phyloP scores from a whole-genome alignment of 2,888 invertebrate genomes.

The Agriotes lineatus region DNA sequence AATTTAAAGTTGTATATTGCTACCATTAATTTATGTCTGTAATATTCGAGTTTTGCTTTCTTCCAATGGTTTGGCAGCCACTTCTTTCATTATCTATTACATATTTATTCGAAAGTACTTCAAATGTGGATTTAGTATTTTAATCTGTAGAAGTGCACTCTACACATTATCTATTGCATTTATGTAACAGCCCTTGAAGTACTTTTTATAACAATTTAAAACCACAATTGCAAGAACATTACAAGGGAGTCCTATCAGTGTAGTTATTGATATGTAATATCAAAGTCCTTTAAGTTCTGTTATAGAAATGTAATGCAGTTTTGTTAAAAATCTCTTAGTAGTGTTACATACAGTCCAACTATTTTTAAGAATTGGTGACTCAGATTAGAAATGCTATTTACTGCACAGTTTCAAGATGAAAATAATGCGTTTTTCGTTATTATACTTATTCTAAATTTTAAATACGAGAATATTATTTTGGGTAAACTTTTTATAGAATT shows the following conservation, averaged over 20 bases:
- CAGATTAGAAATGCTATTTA: too few species aligned
- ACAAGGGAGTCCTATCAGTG: too few species aligned
- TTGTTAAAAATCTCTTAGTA: conserved; percentile 27
- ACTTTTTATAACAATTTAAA: too few species aligned
- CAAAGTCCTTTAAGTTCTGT: not conserved
- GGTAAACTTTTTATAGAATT: too few species aligned
- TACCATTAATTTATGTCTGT: conserved; percentile 8
- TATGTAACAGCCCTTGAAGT: conserved; percentile 8
- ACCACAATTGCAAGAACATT: too few species aligned
- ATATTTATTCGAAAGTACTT: conserved; percentile 9
- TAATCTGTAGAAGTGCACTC: conserved; percentile 15
- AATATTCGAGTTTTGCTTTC: not conserved
- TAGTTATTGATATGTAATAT: not conserved
- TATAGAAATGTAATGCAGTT: not conserved
- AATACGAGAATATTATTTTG: too few species aligned
- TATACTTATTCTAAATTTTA: too few species aligned
- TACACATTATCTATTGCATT: not conserved
- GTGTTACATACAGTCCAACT: too few species aligned
- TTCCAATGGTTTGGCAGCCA: too few species aligned
- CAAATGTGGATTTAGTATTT: conserved; percentile 15
- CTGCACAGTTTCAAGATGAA: too few species aligned
- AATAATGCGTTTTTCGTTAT: too few species aligned
- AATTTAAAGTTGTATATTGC: conserved; percentile 20
- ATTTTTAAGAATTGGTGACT: too few species aligned
- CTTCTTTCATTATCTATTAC: not conserved